Evolutionary conservation across 1,140 invertebrate species (phyloP).

Genomic region (Cydia fagiglandana): DNA sequence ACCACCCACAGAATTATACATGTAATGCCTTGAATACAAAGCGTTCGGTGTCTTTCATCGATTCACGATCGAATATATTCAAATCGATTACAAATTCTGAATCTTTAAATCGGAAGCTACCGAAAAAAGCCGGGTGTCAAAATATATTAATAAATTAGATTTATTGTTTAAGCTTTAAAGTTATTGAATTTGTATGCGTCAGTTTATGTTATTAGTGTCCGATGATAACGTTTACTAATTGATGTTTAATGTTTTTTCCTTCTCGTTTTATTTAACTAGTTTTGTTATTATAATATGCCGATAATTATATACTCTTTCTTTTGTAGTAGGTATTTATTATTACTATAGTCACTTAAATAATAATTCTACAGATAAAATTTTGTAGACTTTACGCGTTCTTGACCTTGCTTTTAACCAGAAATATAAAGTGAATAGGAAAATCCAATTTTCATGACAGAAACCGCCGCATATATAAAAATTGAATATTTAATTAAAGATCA

Average conservation of each 20-base stretch:
- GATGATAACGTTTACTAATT: slow-evolving; percentile 24
- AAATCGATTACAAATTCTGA: slow-evolving; percentile 27
- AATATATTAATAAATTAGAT: slow-evolving; percentile 21
- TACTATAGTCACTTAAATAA: no score
- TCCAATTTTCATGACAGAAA: no score
- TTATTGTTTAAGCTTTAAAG: background rate
- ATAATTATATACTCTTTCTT: background rate
- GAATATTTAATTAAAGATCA: no score
- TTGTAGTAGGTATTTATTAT: no score
- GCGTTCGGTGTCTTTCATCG: slow-evolving; percentile 48
- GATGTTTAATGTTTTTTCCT: background rate
- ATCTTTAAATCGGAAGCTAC: slow-evolving; percentile 22
- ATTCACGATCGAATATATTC: slow-evolving; percentile 12
- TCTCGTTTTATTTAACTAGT: background rate
- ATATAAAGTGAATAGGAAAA: no score
- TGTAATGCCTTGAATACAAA: slow-evolving; percentile 57
- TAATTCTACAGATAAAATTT: no score
- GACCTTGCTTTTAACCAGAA: no score
- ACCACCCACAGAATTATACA: slow-evolving; percentile 72
- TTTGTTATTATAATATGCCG: background rate
- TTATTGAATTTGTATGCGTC: background rate
- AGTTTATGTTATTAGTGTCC: background rate
- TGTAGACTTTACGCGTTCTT: no score
- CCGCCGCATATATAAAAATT: no score
- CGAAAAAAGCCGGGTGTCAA: background rate